phyloP scores from a whole-genome alignment of 2,888 invertebrate species.

The Rosalia funebris region DNA sequence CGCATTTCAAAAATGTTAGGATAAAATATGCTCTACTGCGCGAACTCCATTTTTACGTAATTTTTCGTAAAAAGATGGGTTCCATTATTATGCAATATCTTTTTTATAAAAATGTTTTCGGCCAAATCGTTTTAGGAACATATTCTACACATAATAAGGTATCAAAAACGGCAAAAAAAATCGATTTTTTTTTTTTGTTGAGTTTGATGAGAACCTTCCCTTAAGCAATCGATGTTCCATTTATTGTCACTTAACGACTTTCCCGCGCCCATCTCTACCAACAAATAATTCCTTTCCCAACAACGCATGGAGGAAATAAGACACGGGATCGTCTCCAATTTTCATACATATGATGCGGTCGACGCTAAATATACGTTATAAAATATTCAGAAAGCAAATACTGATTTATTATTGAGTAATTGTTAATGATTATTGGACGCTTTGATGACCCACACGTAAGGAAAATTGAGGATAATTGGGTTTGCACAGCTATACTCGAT shows the following conservation, averaged over 20 bases:
- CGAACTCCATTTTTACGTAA: no score
- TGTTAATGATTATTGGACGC: conserved; percentile 59
- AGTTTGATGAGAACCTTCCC: no score
- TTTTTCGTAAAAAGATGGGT: no score
- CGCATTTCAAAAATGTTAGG: no score
- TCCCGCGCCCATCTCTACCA: conserved; percentile 6
- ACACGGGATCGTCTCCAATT: conserved; percentile 18
- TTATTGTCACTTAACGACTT: not conserved
- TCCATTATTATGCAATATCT: no score
- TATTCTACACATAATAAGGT: no score
- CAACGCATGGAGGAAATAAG: conserved; percentile 14
- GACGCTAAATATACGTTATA: conserved; percentile 47
- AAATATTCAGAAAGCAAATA: conserved; percentile 61
- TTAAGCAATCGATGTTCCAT: not conserved
- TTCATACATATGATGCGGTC: conserved; percentile 41
- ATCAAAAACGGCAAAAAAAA: no score
- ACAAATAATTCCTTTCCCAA: conserved; percentile 4
- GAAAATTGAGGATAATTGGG: conserved; percentile 62
- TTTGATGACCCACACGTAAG: conserved; percentile 57
- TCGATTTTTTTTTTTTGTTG: no score
- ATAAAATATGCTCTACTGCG: no score
- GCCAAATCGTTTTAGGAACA: no score
- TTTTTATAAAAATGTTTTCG: no score
- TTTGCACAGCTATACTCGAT: conserved; percentile 51
- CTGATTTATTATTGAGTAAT: conserved; percentile 62